Evolutionary conservation across 2,797 vertebrate species (phyloP).

Genomic region (Coendou prehensilis): DNA sequence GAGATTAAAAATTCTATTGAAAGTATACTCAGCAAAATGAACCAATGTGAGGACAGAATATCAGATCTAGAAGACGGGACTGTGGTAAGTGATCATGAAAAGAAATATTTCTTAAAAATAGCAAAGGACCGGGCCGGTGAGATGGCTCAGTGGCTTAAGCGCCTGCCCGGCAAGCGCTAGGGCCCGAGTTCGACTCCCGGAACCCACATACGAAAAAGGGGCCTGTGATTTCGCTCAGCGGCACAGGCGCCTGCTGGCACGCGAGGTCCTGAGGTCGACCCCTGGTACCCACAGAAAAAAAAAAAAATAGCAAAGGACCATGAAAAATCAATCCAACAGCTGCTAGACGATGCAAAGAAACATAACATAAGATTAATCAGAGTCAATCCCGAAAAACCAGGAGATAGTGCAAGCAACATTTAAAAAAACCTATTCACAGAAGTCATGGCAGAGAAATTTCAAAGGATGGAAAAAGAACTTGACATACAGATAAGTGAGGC

Average conservation of each 20-base stretch:
- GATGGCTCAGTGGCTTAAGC: too few species aligned
- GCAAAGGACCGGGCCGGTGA: neutral
- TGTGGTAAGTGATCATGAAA: neutral
- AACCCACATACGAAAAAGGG: too few species aligned
- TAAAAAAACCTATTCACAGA: neutral
- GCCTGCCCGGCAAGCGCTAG: too few species aligned
- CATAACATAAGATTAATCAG: neutral
- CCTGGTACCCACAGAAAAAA: too few species aligned
- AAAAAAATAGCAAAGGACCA: neutral
- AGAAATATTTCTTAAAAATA: neutral
- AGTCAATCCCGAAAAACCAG: neutral
- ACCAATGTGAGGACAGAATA: neutral
- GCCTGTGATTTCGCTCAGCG: too few species aligned
- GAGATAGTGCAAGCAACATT: neutral
- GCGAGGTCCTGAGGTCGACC: too few species aligned
- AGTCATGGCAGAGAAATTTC: neutral
- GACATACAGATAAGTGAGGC: neutral
- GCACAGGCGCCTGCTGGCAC: too few species aligned
- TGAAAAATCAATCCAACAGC: neutral
- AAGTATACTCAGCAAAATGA: too few species aligned
- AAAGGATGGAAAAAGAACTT: neutral
- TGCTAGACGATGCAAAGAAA: neutral
- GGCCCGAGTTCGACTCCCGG: too few species aligned
- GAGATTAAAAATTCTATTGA: neutral
- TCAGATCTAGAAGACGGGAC: neutral